Percentiles rank a stretch among this genome's conserved stretches.
phyloP scores from a whole-genome alignment of 2,888 invertebrate species.

The Pristionchus entomophagus region DNA sequence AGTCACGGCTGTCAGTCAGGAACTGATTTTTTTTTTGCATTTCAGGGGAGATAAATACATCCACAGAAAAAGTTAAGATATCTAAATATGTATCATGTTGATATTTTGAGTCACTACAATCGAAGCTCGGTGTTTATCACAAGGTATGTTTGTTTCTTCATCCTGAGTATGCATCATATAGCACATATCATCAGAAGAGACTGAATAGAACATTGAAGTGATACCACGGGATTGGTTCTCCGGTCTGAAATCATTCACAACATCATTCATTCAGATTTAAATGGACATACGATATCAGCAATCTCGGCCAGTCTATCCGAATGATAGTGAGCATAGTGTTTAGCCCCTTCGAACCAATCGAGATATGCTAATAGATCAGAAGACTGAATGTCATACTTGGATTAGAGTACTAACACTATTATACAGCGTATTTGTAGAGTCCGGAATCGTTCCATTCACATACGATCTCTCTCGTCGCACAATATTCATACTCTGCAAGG shows the following conservation, averaged over 20 bases:
- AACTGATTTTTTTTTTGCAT: not conserved
- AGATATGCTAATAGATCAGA: not conserved
- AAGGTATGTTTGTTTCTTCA: not conserved
- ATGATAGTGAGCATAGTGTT: not conserved
- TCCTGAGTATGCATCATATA: not conserved
- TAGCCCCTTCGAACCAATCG: slow-evolving; percentile 16
- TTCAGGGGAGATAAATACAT: not conserved
- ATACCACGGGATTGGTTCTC: slow-evolving; percentile 3
- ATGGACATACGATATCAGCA: not conserved
- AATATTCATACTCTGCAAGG: not conserved
- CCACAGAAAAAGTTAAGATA: too few species aligned
- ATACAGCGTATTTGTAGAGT: not conserved
- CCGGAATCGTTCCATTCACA: not conserved
- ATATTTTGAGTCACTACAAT: too few species aligned
- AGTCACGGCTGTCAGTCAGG: not conserved
- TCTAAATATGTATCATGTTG: too few species aligned
- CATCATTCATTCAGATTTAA: not conserved
- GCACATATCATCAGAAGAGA: not conserved
- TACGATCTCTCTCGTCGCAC: not conserved
- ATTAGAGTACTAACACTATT: too few species aligned
- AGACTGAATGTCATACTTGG: not conserved
- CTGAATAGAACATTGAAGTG: not conserved
- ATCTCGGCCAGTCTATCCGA: not conserved
- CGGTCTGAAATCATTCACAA: not conserved
- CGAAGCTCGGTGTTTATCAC: not conserved